Percentiles rank a stretch among this genome's conserved stretches.
phyloP scores from a whole-genome alignment of 37 sponge, comb jelly and placozoan genomes.

The Oscarella lobularis region DNA sequence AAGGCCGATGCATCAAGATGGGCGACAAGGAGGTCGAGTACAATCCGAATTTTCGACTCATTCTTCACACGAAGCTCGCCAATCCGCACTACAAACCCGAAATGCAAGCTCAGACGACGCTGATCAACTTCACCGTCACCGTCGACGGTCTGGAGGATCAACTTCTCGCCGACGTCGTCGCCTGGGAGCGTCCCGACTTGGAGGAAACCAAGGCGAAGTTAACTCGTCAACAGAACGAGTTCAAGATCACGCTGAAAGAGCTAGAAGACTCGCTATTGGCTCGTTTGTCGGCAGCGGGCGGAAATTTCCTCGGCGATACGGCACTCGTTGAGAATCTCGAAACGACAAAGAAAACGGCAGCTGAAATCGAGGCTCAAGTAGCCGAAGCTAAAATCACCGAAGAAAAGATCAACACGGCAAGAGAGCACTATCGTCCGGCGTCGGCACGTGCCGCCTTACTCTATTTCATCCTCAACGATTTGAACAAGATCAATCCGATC shows the following conservation, averaged over 20 bases:
- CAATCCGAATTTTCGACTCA: slow-evolving; percentile 81
- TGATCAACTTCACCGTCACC: slow-evolving; percentile 98
- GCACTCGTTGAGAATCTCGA: slow-evolving; percentile 82
- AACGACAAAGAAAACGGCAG: slow-evolving; percentile 87
- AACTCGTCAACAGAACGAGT: slow-evolving; percentile 85
- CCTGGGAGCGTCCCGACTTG: slow-evolving; percentile 85
- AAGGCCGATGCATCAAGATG: slow-evolving; percentile 90
- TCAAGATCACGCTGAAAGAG: slow-evolving; percentile 93
- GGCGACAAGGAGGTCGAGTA: slow-evolving; percentile 99
- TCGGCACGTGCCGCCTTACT: slow-evolving; percentile 86
- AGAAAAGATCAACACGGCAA: slow-evolving; percentile 84
- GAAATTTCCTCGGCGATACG: slow-evolving; percentile 93
- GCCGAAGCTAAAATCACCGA: slow-evolving; percentile 91
- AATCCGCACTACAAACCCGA: slow-evolving; percentile 98
- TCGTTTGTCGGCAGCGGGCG: slow-evolving; percentile 83
- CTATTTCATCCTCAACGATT: slow-evolving; percentile 95
- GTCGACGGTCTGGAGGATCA: slow-evolving; percentile 98
- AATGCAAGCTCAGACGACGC: slow-evolving; percentile 75
- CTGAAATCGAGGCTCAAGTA: slow-evolving; percentile 87
- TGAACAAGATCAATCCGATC: slow-evolving; percentile 96
- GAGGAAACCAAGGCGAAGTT: slow-evolving; percentile 78
- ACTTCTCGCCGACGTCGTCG: slow-evolving; percentile 87
- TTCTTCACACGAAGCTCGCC: slow-evolving; percentile 92
- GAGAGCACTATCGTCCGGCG: slow-evolving; percentile 98
- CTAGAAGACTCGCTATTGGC: slow-evolving; percentile 92